phyloP scores from a whole-genome alignment of 2,797 vertebrate species.

The Peromyscus nudipes region DNA sequence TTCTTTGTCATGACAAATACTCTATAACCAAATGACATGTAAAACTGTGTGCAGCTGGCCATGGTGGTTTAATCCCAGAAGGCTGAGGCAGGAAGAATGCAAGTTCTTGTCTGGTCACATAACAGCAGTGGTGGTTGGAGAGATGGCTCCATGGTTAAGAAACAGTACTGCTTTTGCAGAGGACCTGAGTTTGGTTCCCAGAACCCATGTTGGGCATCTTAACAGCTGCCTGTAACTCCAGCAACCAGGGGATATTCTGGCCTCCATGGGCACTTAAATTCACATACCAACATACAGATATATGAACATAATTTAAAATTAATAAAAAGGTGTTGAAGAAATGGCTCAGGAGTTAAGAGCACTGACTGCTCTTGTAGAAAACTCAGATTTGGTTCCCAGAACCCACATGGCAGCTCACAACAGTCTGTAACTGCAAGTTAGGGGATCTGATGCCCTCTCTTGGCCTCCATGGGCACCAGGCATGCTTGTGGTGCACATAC shows the following conservation, averaged over 20 bases:
- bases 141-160: neutral
- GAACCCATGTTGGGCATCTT: neutral
- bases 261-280: neutral
- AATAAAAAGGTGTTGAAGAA: neutral
- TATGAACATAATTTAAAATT: neutral
- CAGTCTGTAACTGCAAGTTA: neutral
- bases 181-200: neutral
- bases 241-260: too few species aligned
- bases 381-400: neutral
- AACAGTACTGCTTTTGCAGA: neutral
- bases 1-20: neutral
- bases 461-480: neutral
- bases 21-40: neutral
- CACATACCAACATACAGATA: neutral
- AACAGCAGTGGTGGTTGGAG: neutral
- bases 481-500: neutral
- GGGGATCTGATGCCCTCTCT: neutral
- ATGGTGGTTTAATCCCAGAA: neutral
- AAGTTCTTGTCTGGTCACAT: neutral
- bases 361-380: neutral
- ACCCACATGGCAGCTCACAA: neutral
- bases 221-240: neutral
- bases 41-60: neutral
- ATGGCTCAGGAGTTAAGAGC: neutral
- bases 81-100: neutral